Percentiles rank a stretch among this genome's conserved stretches.
These are phyloP conservation scores for Allolobophora icterica DNA, from an alignment of 2,888 invertebrate genomes.

Conservation along the genomic window DNA sequence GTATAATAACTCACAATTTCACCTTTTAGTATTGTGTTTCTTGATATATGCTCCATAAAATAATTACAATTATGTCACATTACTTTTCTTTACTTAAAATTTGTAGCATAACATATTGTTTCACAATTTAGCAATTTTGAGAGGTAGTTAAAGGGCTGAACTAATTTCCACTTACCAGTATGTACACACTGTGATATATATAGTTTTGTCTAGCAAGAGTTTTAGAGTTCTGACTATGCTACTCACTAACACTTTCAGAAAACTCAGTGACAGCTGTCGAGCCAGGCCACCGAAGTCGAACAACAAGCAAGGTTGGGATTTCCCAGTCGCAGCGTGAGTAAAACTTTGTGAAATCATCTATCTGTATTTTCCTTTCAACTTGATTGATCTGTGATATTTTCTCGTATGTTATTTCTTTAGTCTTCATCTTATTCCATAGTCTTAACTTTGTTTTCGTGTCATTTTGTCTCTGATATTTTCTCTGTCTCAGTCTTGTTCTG, in stretches of 20 bases:
- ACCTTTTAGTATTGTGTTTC: too few species aligned
- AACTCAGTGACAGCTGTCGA: neutral
- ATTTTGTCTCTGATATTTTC: neutral
- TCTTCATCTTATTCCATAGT: neutral
- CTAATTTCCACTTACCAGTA: too few species aligned
- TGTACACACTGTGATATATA: too few species aligned
- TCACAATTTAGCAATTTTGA: too few species aligned
- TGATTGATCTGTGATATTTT: neutral
- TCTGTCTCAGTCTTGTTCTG: neutral
- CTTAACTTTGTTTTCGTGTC: neutral
- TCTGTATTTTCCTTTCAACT: too few species aligned
- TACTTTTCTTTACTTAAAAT: too few species aligned
- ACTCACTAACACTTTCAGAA: constrained; percentile 17
- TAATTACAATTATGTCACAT: too few species aligned
- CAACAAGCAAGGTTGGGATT: constrained; percentile 76
- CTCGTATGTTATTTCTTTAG: too few species aligned
- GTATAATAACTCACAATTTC: too few species aligned
- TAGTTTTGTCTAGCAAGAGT: neutral
- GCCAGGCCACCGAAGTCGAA: constrained; percentile 67
- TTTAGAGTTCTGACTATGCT: neutral
- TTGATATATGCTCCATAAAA: too few species aligned
- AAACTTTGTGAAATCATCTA: neutral
- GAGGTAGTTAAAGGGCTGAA: too few species aligned
- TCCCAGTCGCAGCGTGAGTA: constrained; percentile 90
- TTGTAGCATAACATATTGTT: too few species aligned